A percentile compares a stretch with the other conserved stretches of the same genome.
Conservation (phyloP, 2,113 vertebrate genomes). For the Coracopsis vasa region DNA sequence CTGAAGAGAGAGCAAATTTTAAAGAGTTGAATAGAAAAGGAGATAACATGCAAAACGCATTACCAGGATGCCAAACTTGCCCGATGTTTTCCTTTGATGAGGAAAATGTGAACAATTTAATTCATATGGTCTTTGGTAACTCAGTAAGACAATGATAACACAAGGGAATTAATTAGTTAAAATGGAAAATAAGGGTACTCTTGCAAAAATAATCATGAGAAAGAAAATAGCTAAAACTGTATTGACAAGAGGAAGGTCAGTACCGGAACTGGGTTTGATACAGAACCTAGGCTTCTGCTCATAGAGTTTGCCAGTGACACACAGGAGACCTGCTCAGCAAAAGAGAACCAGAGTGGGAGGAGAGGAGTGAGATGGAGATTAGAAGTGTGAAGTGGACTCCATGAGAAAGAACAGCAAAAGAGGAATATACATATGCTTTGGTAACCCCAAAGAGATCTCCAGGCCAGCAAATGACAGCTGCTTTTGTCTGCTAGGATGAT, state of each 20-base stretch:
- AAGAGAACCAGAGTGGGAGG: background rate
- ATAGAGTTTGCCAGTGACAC: background rate
- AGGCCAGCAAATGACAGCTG: background rate
- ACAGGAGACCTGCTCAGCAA: background rate
- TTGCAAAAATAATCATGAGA: background rate
- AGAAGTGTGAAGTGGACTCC: background rate
- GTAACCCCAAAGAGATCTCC: background rate
- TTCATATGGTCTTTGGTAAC: background rate
- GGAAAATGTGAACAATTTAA: background rate
- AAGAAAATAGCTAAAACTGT: background rate
- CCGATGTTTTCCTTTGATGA: background rate
- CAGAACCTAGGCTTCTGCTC: background rate
- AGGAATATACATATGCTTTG: background rate
- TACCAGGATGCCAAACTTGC: background rate
- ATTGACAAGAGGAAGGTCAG: background rate
- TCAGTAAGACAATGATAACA: background rate
- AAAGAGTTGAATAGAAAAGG: background rate
- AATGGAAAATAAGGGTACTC: background rate
- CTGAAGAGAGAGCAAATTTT: background rate
- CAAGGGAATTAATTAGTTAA: background rate
- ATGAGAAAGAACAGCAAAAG: background rate
- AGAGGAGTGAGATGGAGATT: background rate
- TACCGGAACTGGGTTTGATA: background rate
- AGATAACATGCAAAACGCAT: background rate
- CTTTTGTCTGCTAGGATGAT: background rate